Base-by-base conservation (phyloP, 2,888 invertebrate species). In the Rhagium mordax region DNA sequence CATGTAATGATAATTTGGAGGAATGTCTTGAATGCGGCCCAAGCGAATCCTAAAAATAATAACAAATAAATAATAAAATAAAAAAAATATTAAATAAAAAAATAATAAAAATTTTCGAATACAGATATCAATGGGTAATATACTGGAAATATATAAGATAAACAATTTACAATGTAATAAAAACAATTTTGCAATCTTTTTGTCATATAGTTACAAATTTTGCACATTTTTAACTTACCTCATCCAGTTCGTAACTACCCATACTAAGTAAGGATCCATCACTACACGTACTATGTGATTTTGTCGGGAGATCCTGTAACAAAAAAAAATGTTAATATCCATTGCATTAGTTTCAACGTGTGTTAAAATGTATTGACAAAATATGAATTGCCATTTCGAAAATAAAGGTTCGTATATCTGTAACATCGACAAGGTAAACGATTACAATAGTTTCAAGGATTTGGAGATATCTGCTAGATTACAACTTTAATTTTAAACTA, bases 191-290 rank as follows among this genome's bases (percentile, higher is more conserved):
- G n/a, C n/a, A n/a, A n/a, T n/a, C n/a, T n/a, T n/a, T n/a, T n/a
- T n/a, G n/a, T n/a, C n/a, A n/a, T n/a, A n/a, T n/a, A n/a, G n/a
- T n/a, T n/a, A n/a, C n/a, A n/a, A n/a, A n/a, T 41, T 41, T 2
- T 2, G 10, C n/a, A 7, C 1, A 3, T 41, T 41, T 24, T 24
- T 57, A 18, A 51, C 84, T 83, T 85, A 90, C 90, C 86, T 93
- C 93, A 82, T 94, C 94, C 89, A 93, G 92, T 88, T 94, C 94
- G 18, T 93, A 94, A 86, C 94, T 94, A 81, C 93, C 94, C 89
- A 95, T 94, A 88, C 95, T 95, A 87, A 94, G 91, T 81, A 95
- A 89, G 77, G 94, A 94, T 81, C 93, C 93, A 88, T 94, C 93
- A 89, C 94, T 94, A 88, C 92, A 93, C 21, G 92, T 88, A 81